phyloP scores from a whole-genome alignment of 2,797 vertebrate species.

The Glyptemys insculpta region DNA sequence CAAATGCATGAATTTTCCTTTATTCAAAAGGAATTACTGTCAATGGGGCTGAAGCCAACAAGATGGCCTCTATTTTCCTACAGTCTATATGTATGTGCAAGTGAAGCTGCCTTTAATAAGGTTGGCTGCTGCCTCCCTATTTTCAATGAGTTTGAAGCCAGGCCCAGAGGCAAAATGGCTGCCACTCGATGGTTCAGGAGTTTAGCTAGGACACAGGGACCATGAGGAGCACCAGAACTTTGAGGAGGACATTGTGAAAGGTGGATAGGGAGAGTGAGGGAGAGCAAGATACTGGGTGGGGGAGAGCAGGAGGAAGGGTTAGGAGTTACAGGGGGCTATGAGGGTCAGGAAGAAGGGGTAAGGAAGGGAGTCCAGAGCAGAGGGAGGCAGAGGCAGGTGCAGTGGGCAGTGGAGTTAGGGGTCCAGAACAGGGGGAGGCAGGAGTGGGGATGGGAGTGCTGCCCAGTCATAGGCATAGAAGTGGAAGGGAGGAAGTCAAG shows the following conservation, averaged over 20 bases:
- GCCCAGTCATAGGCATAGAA: neutral
- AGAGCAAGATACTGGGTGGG: neutral
- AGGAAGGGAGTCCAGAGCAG: neutral
- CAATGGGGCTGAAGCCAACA: neutral
- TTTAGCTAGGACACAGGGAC: neutral
- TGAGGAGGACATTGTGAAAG: neutral
- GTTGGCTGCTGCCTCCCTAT: neutral
- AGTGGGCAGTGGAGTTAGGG: neutral
- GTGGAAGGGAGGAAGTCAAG: neutral
- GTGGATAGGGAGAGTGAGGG: neutral
- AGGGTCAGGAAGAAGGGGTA: neutral
- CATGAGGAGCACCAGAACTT: neutral
- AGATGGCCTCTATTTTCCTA: neutral
- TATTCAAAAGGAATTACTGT: neutral
- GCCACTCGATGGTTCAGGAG: neutral
- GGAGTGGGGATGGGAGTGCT: neutral
- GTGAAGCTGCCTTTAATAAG: neutral
- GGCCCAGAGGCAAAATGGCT: neutral
- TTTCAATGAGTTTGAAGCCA: neutral
- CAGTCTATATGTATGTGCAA: neutral
- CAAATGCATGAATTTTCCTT: neutral
- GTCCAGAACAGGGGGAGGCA: neutral
- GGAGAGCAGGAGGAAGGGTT: neutral
- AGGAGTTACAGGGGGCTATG: neutral
- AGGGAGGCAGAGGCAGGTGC: neutral